These are phyloP conservation scores for Protobothrops flavoviridis DNA, from an alignment of 2,113 vertebrate genomes.

Conservation along the genomic window DNA sequence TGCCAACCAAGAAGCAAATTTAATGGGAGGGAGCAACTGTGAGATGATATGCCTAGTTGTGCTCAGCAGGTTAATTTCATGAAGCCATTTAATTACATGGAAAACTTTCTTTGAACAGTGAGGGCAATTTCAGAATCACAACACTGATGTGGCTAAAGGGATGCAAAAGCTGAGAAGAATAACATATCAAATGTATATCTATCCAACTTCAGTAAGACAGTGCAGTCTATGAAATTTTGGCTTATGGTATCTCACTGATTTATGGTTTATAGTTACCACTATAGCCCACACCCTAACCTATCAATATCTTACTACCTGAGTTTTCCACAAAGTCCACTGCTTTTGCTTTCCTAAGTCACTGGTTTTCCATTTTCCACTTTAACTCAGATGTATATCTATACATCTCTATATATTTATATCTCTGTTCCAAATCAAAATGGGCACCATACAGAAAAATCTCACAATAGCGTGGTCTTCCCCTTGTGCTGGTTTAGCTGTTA, in stretches of 20 bases:
- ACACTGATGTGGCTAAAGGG: neutral
- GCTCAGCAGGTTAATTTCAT: neutral
- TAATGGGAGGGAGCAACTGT: neutral
- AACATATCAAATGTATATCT: neutral
- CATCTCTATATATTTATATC: neutral
- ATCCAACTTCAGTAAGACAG: neutral
- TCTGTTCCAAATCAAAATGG: neutral
- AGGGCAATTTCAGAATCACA: neutral
- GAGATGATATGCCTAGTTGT: neutral
- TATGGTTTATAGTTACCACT: neutral
- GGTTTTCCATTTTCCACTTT: neutral
- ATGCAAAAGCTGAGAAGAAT: neutral
- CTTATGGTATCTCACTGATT: neutral
- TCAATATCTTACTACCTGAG: neutral
- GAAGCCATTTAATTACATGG: neutral
- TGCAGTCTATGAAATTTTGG: neutral
- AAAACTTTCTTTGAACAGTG: neutral
- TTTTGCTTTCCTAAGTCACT: neutral
- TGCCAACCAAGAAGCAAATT: neutral
- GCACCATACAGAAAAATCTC: neutral
- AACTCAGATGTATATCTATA: neutral
- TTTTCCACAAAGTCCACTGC: neutral
- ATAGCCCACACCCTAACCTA: neutral
- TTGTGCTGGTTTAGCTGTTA: neutral
- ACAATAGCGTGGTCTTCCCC: neutral